phyloP scores from a whole-genome alignment of 2,888 invertebrate genomes.

The Drosophila eohydei region DNA sequence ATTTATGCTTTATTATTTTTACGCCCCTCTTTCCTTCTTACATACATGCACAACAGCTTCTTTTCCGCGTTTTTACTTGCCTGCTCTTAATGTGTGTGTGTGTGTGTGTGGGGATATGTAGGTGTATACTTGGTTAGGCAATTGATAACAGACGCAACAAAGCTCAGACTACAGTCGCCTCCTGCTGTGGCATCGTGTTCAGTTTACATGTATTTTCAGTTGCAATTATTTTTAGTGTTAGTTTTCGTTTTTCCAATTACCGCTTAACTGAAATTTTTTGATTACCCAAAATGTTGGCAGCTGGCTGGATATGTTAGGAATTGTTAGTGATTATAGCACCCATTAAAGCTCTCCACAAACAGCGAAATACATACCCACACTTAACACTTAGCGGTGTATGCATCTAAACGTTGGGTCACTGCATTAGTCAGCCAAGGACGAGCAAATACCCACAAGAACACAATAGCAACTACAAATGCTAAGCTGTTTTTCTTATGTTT shows the following conservation, averaged over 20 bases:
- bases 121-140: slow-evolving; percentile 48
- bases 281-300: slow-evolving; percentile 20
- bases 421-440: slow-evolving; percentile 11
- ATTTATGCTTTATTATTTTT: slow-evolving; percentile 56
- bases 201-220: slow-evolving; percentile 11
- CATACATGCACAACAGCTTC: slow-evolving; percentile 6
- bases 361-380: background rate
- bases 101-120: slow-evolving; percentile 5
- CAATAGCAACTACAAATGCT: slow-evolving; percentile 1
- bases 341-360: slow-evolving; percentile 11
- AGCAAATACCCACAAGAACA: slow-evolving; percentile 13
- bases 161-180: background rate
- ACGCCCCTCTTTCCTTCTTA: background rate
- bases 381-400: background rate
- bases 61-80: slow-evolving; percentile 26
- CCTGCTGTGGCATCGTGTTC: slow-evolving; percentile 2
- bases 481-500: background rate
- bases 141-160: slow-evolving; percentile 66
- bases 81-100: slow-evolving; percentile 55
- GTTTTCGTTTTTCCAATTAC: slow-evolving; percentile 28
- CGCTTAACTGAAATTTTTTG: slow-evolving; percentile 11
- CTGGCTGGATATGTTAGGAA: slow-evolving; percentile 19
- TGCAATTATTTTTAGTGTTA: background rate
- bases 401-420: slow-evolving; percentile 1
- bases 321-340: slow-evolving; percentile 16